Evolutionary conservation across 1,140 invertebrate species (phyloP).

Genomic region (Rhysida immarginata): DNA sequence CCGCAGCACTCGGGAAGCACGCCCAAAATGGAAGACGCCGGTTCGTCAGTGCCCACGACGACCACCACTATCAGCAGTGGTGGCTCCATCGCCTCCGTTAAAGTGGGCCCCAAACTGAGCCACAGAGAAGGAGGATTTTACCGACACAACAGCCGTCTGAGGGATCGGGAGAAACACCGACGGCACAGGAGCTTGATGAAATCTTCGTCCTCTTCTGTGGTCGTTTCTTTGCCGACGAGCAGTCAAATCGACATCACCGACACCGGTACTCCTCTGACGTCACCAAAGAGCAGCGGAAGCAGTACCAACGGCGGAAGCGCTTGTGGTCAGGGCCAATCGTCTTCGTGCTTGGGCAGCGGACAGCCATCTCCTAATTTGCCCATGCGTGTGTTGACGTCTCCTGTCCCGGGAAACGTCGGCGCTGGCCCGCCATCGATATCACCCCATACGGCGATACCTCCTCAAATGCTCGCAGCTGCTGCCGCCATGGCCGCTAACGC

Average conservation of each 20-base stretch:
- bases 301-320: too few species aligned
- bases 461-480: conserved; percentile 10
- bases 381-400: not conserved
- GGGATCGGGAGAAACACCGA: not conserved
- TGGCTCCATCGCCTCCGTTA: conserved; percentile 27
- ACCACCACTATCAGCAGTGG: conserved; percentile 7
- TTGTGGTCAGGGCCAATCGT: too few species aligned
- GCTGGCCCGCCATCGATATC: conserved; percentile 40
- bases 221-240: too few species aligned
- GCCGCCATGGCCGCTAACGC: not conserved
- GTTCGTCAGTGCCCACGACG: not conserved
- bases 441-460: conserved; percentile 9
- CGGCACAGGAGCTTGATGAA: not conserved
- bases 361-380: not conserved
- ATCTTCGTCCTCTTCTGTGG: not conserved
- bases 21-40: too few species aligned
- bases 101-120: too few species aligned
- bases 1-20: not conserved
- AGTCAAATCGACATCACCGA: not conserved
- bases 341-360: too few species aligned
- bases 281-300: not conserved
- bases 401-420: conserved; percentile 33
- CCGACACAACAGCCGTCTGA: not conserved
- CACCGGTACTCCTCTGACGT: not conserved
- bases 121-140: not conserved